Base-by-base conservation (phyloP, 2,888 invertebrate species). In the Nebria salina region DNA sequence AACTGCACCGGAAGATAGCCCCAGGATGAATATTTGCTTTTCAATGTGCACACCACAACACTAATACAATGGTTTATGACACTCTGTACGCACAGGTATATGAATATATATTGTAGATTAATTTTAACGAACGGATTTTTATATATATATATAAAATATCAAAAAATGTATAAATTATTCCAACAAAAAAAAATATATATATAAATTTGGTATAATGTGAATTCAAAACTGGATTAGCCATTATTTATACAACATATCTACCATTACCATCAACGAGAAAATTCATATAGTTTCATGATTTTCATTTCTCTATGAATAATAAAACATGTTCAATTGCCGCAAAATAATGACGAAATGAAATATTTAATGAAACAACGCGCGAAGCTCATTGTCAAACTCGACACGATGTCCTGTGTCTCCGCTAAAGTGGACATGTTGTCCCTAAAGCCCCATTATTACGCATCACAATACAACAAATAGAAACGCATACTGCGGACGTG, bases 311-410 rank as follows among this genome's bases (percentile, higher is more conserved):
- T 64, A 72, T 80, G 74, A 75, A 75, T 80, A 80, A 80, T 80
- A 80, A 75, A 80, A 75, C 72, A 80, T 75, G 80, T 75, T 80
- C 66, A 80, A 80, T 72, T 80, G 70, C 75, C 70, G 64, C 72
- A 64, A 64, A 70, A 75, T 80, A 80, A 70, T 80, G 75, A 79
- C 68, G 72, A 75, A 75, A 80, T 80, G 75, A 80, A 80, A 75
- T 80, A 80, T 80, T 75, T 75, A 80, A 75, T 80, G 75, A 20
- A 80, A 70, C 74, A 65, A 41, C 73, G 68, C 65, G 68, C 66
- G 66, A 20, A 65, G 79, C 65, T 64, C 74, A 75, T 79, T 79
- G 75, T 74, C 68, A 79, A 68, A 79, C 68, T 66, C 65, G 79
- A 74, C 72, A 65, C 65, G 72, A 72, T 77, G 72, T 72, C 65